A percentile compares a stretch with the other conserved stretches of the same genome.
Conservation (phyloP, 2,888 invertebrate species). For the Drosophila nr. perissopoda region DNA sequence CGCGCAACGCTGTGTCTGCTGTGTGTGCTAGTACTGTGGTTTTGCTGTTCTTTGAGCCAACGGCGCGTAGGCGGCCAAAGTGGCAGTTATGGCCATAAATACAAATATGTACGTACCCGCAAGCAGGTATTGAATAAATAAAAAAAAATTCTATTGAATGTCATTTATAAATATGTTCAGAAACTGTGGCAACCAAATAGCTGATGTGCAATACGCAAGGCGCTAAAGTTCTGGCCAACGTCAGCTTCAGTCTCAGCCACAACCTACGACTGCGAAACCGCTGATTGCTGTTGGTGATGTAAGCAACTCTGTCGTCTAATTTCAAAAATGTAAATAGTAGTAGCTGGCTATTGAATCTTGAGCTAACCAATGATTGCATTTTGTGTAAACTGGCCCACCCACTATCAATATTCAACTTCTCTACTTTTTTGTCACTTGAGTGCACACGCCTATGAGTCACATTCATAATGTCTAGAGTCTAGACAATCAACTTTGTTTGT, state of each 20-base stretch:
- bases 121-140: constrained; percentile 71
- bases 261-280: constrained; percentile 47
- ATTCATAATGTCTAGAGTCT: constrained; percentile 1
- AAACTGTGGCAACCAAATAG: constrained; percentile 53
- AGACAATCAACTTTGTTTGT: not conserved
- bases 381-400: constrained; percentile 70
- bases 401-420: constrained; percentile 44
- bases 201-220: constrained; percentile 65
- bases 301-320: constrained; percentile 50
- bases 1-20: constrained; percentile 19
- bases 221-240: constrained; percentile 46
- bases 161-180: constrained; percentile 60
- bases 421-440: constrained; percentile 25
- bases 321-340: constrained; percentile 55
- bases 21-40: constrained; percentile 22
- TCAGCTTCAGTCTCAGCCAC: constrained; percentile 19
- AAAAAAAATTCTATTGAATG: constrained; percentile 64
- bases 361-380: constrained; percentile 41
- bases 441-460: constrained; percentile 37
- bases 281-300: constrained; percentile 54
- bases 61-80: constrained; percentile 69
- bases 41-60: constrained; percentile 54
- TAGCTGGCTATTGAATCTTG: constrained; percentile 11
- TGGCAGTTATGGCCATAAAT: constrained; percentile 79
- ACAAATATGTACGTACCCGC: constrained; percentile 73